phyloP scores from a whole-genome alignment of 2,113 vertebrate genomes.

The Hemiscyllium ocellatum region DNA sequence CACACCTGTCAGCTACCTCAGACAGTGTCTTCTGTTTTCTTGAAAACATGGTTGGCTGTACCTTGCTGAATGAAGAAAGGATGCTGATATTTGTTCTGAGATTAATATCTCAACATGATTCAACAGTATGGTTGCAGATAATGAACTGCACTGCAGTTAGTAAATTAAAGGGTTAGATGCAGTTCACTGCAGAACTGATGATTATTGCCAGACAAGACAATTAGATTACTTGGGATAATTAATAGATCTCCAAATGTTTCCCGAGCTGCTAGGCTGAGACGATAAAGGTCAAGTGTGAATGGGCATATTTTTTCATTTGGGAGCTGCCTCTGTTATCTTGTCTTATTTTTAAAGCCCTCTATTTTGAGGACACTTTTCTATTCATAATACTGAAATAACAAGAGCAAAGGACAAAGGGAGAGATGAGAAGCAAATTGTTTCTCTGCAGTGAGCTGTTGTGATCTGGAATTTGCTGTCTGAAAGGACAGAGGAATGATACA shows the following conservation, averaged over 20 bases:
- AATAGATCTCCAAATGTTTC: background rate
- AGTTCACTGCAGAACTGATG: conserved; percentile 4
- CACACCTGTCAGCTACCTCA: background rate
- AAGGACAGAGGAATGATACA: background rate
- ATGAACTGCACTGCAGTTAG: background rate
- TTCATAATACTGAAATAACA: background rate
- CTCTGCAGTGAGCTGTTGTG: background rate
- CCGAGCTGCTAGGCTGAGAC: background rate
- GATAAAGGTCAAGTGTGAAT: conserved; percentile 12
- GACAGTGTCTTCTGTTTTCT: background rate
- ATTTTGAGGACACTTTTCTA: background rate
- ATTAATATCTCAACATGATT: background rate
- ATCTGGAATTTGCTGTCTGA: background rate
- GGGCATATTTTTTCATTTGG: background rate
- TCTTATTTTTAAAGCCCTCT: background rate
- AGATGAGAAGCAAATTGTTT: background rate
- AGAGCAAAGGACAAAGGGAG: background rate
- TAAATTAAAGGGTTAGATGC: conserved; percentile 6
- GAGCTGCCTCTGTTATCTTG: background rate
- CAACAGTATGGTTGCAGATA: background rate
- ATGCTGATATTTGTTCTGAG: background rate
- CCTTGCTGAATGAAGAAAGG: background rate
- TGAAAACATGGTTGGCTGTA: background rate
- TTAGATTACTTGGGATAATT: conserved; percentile 10
- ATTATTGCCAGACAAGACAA: conserved; percentile 26